Conservation (phyloP, 2,888 invertebrate genomes). For the Embidobia sp. region DNA sequence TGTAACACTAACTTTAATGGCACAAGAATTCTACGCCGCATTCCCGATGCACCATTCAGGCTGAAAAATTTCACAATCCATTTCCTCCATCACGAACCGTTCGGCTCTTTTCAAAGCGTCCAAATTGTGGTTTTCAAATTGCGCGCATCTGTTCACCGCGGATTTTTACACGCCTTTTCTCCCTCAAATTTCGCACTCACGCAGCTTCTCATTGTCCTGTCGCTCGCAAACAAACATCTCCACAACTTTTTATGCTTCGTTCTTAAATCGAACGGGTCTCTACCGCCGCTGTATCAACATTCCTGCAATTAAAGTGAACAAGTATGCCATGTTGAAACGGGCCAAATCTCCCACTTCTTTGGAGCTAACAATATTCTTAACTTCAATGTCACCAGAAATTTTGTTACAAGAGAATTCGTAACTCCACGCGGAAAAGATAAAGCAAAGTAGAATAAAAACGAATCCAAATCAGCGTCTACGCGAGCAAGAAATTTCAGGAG, state of each 20-base stretch:
- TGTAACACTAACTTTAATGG: conserved; percentile 51
- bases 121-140: conserved; percentile 59
- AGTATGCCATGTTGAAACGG: too few relatives aligned
- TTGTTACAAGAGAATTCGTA: too few relatives aligned
- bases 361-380: too few relatives aligned
- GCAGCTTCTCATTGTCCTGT: conserved; percentile 26
- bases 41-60: conserved; percentile 54
- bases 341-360: too few relatives aligned
- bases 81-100: conserved; percentile 44
- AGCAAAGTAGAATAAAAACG: conserved; percentile 25
- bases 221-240: conserved; percentile 19
- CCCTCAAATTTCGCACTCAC: too few relatives aligned
- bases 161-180: conserved; percentile 41
- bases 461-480: conserved; percentile 14
- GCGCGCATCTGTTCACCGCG: conserved; percentile 48
- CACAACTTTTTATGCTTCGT: too few relatives aligned
- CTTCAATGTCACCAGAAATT: too few relatives aligned
- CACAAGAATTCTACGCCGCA: conserved; percentile 40
- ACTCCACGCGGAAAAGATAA: too few relatives aligned
- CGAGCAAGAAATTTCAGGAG: conserved; percentile 52
- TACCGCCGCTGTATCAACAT: conserved; percentile 1
- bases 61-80: conserved; percentile 58
- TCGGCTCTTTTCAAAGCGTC: conserved; percentile 54
- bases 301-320: conserved; percentile 7
- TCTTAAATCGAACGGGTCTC: too few relatives aligned